Percentiles rank a stretch among this genome's conserved stretches.
phyloP scores from a whole-genome alignment of 2,113 vertebrate species.

The Alexandromys fortis region DNA sequence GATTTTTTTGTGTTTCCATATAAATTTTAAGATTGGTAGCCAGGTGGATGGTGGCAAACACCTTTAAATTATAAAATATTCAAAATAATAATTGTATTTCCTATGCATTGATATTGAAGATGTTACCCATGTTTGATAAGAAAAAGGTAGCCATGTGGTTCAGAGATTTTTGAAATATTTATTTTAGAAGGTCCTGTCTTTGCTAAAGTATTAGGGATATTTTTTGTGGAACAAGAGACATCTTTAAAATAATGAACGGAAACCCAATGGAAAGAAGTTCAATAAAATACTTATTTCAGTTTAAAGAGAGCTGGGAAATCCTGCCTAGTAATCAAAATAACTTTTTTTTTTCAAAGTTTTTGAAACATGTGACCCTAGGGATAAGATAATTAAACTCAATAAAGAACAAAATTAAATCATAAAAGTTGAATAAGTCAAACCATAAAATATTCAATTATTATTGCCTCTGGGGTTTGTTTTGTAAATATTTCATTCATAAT shows the following conservation, averaged over 20 bases:
- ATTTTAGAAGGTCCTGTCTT: conserved; percentile 15
- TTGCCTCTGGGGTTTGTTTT: conserved; percentile 76
- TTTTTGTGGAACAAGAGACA: background rate
- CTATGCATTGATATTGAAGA: background rate
- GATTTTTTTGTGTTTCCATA: background rate
- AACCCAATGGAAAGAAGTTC: conserved; percentile 61
- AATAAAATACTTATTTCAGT: conserved; percentile 74
- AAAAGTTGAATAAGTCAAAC: conserved; percentile 83
- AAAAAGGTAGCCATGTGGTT: background rate
- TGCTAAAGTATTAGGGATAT: background rate
- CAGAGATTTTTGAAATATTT: background rate
- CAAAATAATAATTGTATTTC: conserved; percentile 30
- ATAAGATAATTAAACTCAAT: conserved; percentile 84
- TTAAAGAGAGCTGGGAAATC: conserved; percentile 70
- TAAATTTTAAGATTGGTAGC: background rate
- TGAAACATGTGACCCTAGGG: conserved; percentile 69
- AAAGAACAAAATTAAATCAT: conserved; percentile 85
- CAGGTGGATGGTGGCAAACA: background rate
- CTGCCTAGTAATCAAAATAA: conserved; percentile 79
- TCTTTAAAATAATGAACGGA: conserved; percentile 69
- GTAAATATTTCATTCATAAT: conserved; percentile 78
- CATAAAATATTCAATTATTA: conserved; percentile 82
- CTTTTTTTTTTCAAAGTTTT: conserved; percentile 76
- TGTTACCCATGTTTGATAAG: background rate
- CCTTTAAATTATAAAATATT: conserved; percentile 12